These are phyloP conservation scores for Myxocyprinus asiaticus DNA, from an alignment of 2,113 vertebrate species.

Conservation along the genomic window DNA sequence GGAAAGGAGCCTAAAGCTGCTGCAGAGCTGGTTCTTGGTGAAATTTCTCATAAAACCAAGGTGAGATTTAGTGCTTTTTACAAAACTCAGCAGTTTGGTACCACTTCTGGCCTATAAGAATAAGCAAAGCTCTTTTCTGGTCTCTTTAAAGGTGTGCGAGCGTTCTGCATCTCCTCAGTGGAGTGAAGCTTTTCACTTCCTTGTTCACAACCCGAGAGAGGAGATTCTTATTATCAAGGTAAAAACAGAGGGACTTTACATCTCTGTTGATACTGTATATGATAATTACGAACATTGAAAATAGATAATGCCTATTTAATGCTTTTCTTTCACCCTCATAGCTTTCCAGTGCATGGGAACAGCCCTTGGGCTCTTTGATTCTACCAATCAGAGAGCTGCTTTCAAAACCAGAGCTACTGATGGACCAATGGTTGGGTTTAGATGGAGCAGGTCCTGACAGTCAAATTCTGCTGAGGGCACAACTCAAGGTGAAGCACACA, in stretches of 20 bases:
- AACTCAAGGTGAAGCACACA: slow-evolving; percentile 56
- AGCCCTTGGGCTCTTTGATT: slow-evolving; percentile 77
- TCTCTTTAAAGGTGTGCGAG: slow-evolving; percentile 70
- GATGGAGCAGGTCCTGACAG: no score
- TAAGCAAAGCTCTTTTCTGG: not conserved
- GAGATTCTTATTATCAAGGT: no score
- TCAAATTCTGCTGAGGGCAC: no score
- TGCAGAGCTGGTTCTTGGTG: slow-evolving; percentile 75
- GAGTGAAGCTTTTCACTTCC: slow-evolving; percentile 84
- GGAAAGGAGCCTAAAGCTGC: slow-evolving; percentile 82
- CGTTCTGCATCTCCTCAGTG: slow-evolving; percentile 78
- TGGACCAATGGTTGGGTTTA: no score
- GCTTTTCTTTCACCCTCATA: no score
- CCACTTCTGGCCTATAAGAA: not conserved
- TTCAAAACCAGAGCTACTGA: no score
- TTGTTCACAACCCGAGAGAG: slow-evolving; percentile 58
- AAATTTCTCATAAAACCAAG: slow-evolving; percentile 79
- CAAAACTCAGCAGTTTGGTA: not conserved
- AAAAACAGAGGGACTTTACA: no score
- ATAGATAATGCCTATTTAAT: no score
- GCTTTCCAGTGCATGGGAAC: no score
- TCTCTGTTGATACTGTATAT: no score
- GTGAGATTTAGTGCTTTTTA: slow-evolving; percentile 59
- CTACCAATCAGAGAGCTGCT: slow-evolving; percentile 76
- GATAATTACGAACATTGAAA: no score